Evolutionary conservation across 1,140 invertebrate species (phyloP), one percentile per base, ranked within the genome.

Genomic region (Lucilia cuprina): DNA sequence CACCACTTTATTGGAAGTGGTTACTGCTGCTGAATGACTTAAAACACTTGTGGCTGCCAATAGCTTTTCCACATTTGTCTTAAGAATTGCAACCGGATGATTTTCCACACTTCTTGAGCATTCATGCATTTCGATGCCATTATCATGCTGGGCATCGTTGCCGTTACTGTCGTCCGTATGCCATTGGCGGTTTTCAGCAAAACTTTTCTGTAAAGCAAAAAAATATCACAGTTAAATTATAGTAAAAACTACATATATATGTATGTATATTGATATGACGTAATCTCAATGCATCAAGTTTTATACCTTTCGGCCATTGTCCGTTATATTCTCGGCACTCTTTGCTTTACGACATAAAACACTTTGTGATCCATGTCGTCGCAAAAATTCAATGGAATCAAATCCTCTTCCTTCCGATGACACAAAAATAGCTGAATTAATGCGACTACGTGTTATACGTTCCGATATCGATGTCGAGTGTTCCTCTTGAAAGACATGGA

Each of bases 391-490:
- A 90, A 95, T 94, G 87, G 95, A 93, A 90, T 96, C 93, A 88
- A 96, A 95, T 74, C 95, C 95, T 14, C 94, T 93, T 2, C 95
- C 95, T 89, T 95, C 95, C 85, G 94, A 94, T 74, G 94, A 95
- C 21, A 94, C 93, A 87, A 94, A 94, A 86, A 96, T 95, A 85
- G 95, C 95, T 84, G 95, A 96, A 89, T 96, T 96, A 87, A 96
- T 94, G 19, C 95, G 92, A 83, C 94, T 95, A 83, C 95, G 92
- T 65, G 93, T 93, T 85, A 93, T 93, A 83, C 93, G 94, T 80
- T 91, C 90, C 84, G 90, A 87, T 80, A 91, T 89, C 74, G 89
- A 89, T 60, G 88, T 87, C 83, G 90, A 91, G n/a, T 87, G 90
- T 84, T 91, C 90, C 84, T 91, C 90, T 30, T 87, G 88, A 83